These are phyloP conservation scores for Cavia porcellus DNA, from an alignment of 2,113 vertebrate species.

Conservation along the genomic window DNA sequence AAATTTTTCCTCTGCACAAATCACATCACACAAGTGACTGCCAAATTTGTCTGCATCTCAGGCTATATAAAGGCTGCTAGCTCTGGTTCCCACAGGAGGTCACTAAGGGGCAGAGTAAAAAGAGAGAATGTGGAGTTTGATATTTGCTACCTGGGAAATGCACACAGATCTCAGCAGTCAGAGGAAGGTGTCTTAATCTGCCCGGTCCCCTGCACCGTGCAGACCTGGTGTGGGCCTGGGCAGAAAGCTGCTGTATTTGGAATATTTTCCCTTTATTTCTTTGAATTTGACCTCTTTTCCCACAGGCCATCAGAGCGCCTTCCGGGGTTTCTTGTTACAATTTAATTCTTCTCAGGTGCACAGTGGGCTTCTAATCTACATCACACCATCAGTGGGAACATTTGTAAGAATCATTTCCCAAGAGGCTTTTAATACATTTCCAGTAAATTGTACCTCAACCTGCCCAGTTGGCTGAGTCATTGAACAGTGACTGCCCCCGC, in stretches of 20 bases:
- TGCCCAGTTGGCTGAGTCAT: constrained; percentile 87
- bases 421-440: constrained; percentile 88
- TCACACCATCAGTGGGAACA: constrained; percentile 85
- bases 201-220: not conserved
- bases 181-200: too few species aligned
- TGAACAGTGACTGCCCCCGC: constrained; percentile 87
- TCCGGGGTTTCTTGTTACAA: constrained; percentile 83
- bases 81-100: not conserved
- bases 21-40: not conserved
- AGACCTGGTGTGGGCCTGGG: constrained; percentile 50
- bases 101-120: not conserved
- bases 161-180: not conserved
- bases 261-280: constrained; percentile 70
- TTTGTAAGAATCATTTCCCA: constrained; percentile 90
- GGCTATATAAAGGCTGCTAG: not conserved
- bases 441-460: constrained; percentile 88
- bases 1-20: not conserved
- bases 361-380: constrained; percentile 87
- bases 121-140: not conserved
- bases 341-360: constrained; percentile 84
- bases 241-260: constrained; percentile 52
- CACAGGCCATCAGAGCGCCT: constrained; percentile 77
- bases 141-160: not conserved
- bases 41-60: not conserved
- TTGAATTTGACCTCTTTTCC: constrained; percentile 62